These are phyloP conservation scores for Pangasius larnaudii DNA, from an alignment of 2,797 vertebrate genomes.

Conservation along the genomic window DNA sequence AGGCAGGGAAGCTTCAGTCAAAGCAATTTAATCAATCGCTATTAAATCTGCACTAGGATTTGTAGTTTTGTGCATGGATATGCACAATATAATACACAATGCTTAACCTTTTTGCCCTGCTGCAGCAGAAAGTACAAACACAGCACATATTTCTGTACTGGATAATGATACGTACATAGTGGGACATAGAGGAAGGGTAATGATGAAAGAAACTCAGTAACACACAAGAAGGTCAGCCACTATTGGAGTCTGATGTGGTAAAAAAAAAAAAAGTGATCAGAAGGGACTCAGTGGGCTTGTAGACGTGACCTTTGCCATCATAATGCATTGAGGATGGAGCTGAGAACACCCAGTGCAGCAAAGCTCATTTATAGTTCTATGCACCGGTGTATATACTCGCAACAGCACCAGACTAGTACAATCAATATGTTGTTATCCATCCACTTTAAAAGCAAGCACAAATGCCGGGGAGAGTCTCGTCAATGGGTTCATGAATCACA, in stretches of 20 bases:
- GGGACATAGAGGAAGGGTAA: slow-evolving; percentile 25
- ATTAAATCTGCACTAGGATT: slow-evolving; percentile 5
- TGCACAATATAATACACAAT: slow-evolving; percentile 1
- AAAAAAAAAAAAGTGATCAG: slow-evolving; percentile 39
- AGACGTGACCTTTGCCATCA: slow-evolving; percentile 53
- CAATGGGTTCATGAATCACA: slow-evolving; percentile 52
- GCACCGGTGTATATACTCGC: slow-evolving; percentile 40
- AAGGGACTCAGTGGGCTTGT: slow-evolving; percentile 37
- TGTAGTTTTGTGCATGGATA: slow-evolving; percentile 10
- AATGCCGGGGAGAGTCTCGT: slow-evolving; percentile 30
- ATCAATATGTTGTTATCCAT: slow-evolving; percentile 60
- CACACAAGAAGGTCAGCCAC: slow-evolving; percentile 46
- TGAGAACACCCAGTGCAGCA: slow-evolving; percentile 52
- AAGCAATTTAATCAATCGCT: slow-evolving; percentile 36
- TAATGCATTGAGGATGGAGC: slow-evolving; percentile 56
- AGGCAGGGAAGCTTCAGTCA: not conserved
- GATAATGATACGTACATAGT: slow-evolving; percentile 18
- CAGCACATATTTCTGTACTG: slow-evolving; percentile 17
- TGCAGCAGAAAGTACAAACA: slow-evolving; percentile 32
- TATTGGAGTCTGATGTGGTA: slow-evolving; percentile 48
- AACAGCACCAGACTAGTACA: slow-evolving; percentile 44
- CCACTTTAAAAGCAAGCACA: slow-evolving; percentile 53
- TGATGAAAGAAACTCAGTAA: slow-evolving; percentile 43
- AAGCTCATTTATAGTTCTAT: slow-evolving; percentile 59
- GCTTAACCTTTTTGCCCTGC: slow-evolving; percentile 37